Conservation (phyloP, 2,113 vertebrate species). For the Aplodontia rufa region DNA sequence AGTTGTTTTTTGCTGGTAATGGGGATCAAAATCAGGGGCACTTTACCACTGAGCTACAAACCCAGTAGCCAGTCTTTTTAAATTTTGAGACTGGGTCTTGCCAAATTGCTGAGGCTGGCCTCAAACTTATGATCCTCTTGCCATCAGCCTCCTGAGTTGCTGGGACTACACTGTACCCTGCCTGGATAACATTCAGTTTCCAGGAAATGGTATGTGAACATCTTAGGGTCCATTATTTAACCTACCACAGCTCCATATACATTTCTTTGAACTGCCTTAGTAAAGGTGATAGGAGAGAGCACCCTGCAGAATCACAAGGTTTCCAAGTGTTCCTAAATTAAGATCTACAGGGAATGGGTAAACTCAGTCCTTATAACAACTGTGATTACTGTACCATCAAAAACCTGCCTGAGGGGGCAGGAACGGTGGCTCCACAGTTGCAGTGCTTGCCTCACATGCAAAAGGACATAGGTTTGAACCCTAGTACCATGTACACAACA, state of each 20-base stretch:
- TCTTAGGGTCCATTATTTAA: neutral
- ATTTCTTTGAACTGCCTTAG: neutral
- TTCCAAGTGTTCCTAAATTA: slow-evolving; percentile 10
- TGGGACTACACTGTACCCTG: neutral
- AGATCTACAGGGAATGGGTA: neutral
- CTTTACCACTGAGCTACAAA: neutral
- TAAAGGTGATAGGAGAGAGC: neutral
- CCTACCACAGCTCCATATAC: neutral
- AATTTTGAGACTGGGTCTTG: neutral
- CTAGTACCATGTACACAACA: no score
- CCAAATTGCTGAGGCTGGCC: neutral
- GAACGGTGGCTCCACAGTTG: no score
- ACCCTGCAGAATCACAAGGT: neutral
- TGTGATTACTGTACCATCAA: neutral
- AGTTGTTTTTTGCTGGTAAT: neutral
- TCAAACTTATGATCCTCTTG: neutral
- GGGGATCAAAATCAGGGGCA: neutral
- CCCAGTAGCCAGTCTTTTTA: neutral
- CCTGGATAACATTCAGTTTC: neutral
- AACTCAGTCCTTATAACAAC: slow-evolving; percentile 2
- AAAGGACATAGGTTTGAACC: no score
- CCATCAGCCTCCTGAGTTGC: neutral
- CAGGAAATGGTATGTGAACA: neutral
- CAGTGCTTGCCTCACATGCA: no score
- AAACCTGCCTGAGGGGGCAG: neutral